Evolutionary conservation across 1,140 invertebrate species (phyloP), one percentile per base, ranked within the genome.

Genomic region (Heliconius nattereri): DNA sequence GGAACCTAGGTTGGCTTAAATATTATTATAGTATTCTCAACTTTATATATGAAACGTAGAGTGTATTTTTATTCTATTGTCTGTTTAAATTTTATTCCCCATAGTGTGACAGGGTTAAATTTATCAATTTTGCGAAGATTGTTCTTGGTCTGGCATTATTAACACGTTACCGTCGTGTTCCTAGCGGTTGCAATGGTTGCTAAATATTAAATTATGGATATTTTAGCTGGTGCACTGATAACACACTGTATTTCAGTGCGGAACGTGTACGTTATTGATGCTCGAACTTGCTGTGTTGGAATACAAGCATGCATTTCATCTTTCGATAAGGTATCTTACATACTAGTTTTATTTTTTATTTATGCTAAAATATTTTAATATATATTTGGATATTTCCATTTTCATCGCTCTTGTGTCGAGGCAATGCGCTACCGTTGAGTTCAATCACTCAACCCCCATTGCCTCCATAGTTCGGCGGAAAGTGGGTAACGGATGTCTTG

Each of bases 91-190:
- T 84, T 85, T 83, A 81, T 86, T 84, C 81, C 80, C 83, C 87
- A 85, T 57, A 86, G 83, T 88, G 81, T 90, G 89, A 87, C 87
- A 92, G 87, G 89, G 83, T 83, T 88, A 89, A 92, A 92, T 92
- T 92, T 92, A 93, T 93, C 89, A 93, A 92, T 92, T 92, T 35
- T 91, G 88, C 82, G 85, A 90, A 91, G 89, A 92, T 91, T 92
- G 91, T 90, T 87, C 89, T 87, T 86, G 90, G 91, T 86, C 88
- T 90, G 85, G 83, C 83, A 86, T 81, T 92, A 93, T 93, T 93
- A 92, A 93, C 91, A 93, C 90, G 89, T 93, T 91, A 87, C 83
- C 85, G 85, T 90, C 87, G 85, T 86, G 85, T 86, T 84, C 84
- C 71, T 78, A 83, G 82, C 72, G 79, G 79, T 84, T 85, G 82